Base-by-base conservation (phyloP, 92 coral and sea anemone species). In the Palythoa caribaeorum region DNA sequence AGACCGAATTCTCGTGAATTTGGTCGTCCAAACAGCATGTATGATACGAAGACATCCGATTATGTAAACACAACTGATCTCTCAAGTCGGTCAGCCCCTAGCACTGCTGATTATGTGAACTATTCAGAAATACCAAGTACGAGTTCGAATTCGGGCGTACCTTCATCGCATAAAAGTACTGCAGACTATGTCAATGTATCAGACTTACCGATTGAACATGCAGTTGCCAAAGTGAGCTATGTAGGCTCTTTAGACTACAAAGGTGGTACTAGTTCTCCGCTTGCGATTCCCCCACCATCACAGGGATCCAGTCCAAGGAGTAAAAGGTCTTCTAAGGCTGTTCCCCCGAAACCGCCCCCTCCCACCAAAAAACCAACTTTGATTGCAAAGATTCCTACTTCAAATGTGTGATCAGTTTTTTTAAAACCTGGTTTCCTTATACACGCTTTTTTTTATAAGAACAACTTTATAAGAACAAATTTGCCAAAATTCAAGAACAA, bases 141-240 rank as follows among this genome's bases (percentile, higher is more conserved):
- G 15, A 81, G 63, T 36, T 81, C 76, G 1, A 37, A 47, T 36
- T 81, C 76, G 1, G 17, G 44, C 20, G 28, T 71, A 66, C 38
- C 20, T 9, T 51, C 86, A 20, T 71, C 91, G 28, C 28, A 28
- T 11, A 74, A 65, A 53, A 38, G 37, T 40, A 90, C 94, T 36
- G 91, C 93, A 48, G 93, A 94, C 81, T 94, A 94, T 90, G 98
- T 95, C 28, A 95, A 93, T 77, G 84, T 86, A 38, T 65, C 69
- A n/a, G 94, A 94, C 73, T 75, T 94, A 50, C 95, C 93, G 4
- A 81, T 35, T 28, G 86, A 71, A 47, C 71, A 63, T 2, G 3
- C 86, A 20, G 86, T 37, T 66, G 76, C 76, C 10, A 81, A 81
- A 68, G 86, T 81, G 76, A 81, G 50, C 86, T 81, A 66, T 47